Percentiles rank a stretch among this genome's conserved stretches.
Conservation (phyloP, 2,113 vertebrate genomes). For the Trochalopteron elliotii region DNA sequence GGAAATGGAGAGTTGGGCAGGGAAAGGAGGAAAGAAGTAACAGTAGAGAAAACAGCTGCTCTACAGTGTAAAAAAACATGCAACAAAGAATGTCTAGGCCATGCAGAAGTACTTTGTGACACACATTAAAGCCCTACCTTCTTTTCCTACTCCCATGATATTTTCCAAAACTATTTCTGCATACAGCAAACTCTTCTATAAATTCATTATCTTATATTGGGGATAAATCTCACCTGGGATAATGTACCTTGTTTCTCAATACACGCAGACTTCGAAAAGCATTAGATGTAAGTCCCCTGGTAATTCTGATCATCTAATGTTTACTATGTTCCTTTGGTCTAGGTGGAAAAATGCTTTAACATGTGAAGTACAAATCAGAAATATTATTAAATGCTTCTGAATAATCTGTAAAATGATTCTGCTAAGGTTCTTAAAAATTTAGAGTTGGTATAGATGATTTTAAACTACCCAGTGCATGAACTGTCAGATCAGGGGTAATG, state of each 20-base stretch:
- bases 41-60: background rate
- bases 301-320: background rate
- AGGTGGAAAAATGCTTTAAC: background rate
- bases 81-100: background rate
- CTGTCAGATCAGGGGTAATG: background rate
- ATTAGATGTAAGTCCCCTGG: background rate
- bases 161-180: background rate
- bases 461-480: background rate
- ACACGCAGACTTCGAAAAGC: background rate
- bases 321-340: background rate
- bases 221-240: background rate
- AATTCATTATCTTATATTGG: background rate
- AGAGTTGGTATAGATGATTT: background rate
- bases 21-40: background rate
- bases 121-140: background rate
- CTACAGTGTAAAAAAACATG: background rate
- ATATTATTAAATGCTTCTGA: background rate
- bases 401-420: background rate
- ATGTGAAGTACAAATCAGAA: background rate
- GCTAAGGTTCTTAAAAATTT: background rate
- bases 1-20: background rate
- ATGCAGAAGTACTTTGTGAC: background rate
- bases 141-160: background rate
- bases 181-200: background rate
- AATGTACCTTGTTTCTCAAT: background rate